Percentiles rank a stretch among this genome's conserved stretches.
phyloP scores from a whole-genome alignment of 1,140 invertebrate species.

The Polyergus mexicanus region DNA sequence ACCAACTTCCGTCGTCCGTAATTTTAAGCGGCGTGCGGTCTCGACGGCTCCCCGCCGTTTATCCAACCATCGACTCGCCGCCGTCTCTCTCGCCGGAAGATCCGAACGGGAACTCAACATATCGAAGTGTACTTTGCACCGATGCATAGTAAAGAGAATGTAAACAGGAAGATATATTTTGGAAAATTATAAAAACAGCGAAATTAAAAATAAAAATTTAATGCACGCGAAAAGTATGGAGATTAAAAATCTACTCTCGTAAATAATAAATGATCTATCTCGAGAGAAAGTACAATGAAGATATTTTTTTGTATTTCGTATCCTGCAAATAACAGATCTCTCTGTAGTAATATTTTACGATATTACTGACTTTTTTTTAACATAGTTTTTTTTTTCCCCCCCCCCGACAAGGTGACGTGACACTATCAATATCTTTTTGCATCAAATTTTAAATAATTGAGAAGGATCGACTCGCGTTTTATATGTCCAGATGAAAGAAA shows the following conservation, averaged over 20 bases:
- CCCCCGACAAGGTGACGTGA: background rate
- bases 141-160: background rate
- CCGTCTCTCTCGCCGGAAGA: background rate
- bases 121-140: background rate
- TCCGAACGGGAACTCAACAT: background rate
- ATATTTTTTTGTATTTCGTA: background rate
- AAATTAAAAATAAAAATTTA: background rate
- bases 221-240: background rate
- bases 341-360: background rate
- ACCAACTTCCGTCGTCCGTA: constrained; percentile 57
- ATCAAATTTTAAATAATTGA: constrained; percentile 4
- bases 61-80: constrained; percentile 48
- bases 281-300: background rate
- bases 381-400: background rate
- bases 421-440: background rate
- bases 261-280: constrained; percentile 22
- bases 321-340: background rate
- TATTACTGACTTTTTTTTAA: constrained; percentile 5
- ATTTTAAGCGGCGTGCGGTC: constrained; percentile 63
- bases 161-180: constrained; percentile 10
- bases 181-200: background rate
- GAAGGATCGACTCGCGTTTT: background rate
- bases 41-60: constrained; percentile 56
- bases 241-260: background rate
- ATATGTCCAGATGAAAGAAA: background rate